These are phyloP conservation scores for Labrus mixtus DNA, from an alignment of 2,113 vertebrate genomes.

Conservation along the genomic window DNA sequence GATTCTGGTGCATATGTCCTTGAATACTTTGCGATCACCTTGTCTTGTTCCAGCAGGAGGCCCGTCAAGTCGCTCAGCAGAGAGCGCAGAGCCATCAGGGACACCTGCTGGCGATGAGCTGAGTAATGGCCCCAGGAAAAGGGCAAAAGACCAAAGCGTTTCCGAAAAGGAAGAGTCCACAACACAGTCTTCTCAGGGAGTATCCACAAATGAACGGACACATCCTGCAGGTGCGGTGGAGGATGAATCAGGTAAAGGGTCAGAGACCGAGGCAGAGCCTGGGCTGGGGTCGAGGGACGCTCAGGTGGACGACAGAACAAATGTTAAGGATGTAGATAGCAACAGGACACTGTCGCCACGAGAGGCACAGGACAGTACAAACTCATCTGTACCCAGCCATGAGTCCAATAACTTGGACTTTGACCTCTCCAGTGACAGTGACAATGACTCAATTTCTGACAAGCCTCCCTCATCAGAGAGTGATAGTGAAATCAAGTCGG, in stretches of 20 bases:
- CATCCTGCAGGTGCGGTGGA: conserved; percentile 56
- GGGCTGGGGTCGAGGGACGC: conserved; percentile 38
- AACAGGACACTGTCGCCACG: conserved; percentile 48
- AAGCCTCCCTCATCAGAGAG: conserved; percentile 83
- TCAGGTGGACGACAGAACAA: conserved; percentile 47
- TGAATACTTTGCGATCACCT: not conserved
- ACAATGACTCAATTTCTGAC: conserved; percentile 82
- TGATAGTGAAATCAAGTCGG: conserved; percentile 80
- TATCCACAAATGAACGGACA: conserved; percentile 66
- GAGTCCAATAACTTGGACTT: conserved; percentile 88
- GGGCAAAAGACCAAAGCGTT: conserved; percentile 79
- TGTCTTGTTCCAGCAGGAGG: conserved; percentile 75
- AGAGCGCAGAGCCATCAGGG: conserved; percentile 74
- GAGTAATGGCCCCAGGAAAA: conserved; percentile 88
- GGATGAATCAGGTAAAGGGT: conserved; percentile 41
- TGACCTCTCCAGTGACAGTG: conserved; percentile 94
- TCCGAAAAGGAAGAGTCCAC: conserved; percentile 61
- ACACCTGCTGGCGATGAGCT: conserved; percentile 81
- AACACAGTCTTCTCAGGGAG: conserved; percentile 67
- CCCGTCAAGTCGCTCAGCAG: conserved; percentile 73
- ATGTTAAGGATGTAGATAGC: conserved; percentile 56
- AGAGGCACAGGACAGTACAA: conserved; percentile 45
- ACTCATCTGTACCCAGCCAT: conserved; percentile 53
- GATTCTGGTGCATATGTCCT: not conserved
- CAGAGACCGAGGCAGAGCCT: conserved; percentile 26